Conservation (phyloP, 2,888 invertebrate species). For the Diogma glabrata region DNA sequence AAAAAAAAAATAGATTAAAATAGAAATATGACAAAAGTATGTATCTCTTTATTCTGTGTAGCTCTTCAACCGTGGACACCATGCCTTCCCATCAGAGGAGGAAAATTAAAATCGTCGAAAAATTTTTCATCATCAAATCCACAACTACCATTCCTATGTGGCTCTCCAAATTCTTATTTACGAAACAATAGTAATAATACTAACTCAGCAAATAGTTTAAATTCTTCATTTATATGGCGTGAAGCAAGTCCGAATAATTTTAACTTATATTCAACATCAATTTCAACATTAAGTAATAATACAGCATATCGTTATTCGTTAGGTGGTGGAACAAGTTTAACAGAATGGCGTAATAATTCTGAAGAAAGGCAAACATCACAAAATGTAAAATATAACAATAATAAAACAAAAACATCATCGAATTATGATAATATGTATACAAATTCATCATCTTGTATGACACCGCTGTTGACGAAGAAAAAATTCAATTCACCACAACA, state of each 20-base stretch:
- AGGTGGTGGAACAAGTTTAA: constrained; percentile 9
- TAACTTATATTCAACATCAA: constrained; percentile 36
- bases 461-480: constrained; percentile 33
- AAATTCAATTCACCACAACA: constrained; percentile 26
- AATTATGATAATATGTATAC: constrained; percentile 32
- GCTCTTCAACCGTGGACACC: constrained; percentile 38
- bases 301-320: constrained; percentile 31
- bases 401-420: constrained; percentile 20
- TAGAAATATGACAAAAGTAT: no score
- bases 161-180: constrained; percentile 13
- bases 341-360: constrained; percentile 19
- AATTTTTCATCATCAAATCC: constrained; percentile 38
- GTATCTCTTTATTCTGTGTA: constrained; percentile 21
- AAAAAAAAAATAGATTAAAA: no score
- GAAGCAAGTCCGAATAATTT: constrained; percentile 38
- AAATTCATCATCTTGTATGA: constrained; percentile 24
- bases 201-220: constrained; percentile 33
- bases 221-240: constrained; percentile 38
- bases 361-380: constrained; percentile 18
- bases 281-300: constrained; percentile 31
- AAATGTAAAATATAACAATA: constrained; percentile 7
- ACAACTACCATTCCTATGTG: constrained; percentile 34
- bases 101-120: constrained; percentile 37
- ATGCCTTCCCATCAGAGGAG: constrained; percentile 37
- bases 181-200: constrained; percentile 27